Evolutionary conservation across 1,140 invertebrate genomes (phyloP).

Genomic region (Lutraria rhynchaena): DNA sequence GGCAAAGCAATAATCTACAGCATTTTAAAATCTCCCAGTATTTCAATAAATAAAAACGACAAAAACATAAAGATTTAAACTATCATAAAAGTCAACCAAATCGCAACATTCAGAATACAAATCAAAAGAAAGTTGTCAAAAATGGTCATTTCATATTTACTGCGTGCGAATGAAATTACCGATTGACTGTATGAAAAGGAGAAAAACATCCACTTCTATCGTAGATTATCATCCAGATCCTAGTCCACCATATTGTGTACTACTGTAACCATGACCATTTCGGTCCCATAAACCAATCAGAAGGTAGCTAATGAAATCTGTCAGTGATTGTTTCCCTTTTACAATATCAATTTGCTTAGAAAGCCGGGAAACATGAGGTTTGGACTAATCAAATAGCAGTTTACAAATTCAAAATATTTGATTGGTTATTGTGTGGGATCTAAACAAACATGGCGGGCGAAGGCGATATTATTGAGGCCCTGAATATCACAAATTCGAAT

Average conservation of each 20-base stretch:
- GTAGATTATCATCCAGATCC: no score
- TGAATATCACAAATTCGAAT: conserved; percentile 20
- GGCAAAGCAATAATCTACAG: no score
- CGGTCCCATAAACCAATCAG: conserved; percentile 29
- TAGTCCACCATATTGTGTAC: conserved; percentile 41
- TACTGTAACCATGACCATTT: conserved; percentile 31
- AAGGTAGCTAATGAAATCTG: not conserved
- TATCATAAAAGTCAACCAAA: no score
- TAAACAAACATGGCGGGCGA: conserved; percentile 73
- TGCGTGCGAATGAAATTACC: no score
- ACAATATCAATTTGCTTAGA: not conserved
- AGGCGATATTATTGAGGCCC: conserved; percentile 57
- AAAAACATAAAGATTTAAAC: no score
- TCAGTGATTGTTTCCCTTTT: not conserved
- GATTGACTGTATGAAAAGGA: no score
- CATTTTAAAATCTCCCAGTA: no score
- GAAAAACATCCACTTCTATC: no score
- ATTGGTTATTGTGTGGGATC: conserved; percentile 43
- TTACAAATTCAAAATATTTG: conserved; percentile 12
- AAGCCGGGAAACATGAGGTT: not conserved
- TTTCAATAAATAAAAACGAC: no score
- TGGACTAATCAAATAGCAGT: not conserved
- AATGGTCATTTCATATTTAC: no score
- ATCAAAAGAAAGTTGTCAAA: no score
- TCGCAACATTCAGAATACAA: no score